These are phyloP conservation scores for Tragelaphus buxtoni DNA, from an alignment of 2,113 vertebrate genomes.

Conservation along the genomic window DNA sequence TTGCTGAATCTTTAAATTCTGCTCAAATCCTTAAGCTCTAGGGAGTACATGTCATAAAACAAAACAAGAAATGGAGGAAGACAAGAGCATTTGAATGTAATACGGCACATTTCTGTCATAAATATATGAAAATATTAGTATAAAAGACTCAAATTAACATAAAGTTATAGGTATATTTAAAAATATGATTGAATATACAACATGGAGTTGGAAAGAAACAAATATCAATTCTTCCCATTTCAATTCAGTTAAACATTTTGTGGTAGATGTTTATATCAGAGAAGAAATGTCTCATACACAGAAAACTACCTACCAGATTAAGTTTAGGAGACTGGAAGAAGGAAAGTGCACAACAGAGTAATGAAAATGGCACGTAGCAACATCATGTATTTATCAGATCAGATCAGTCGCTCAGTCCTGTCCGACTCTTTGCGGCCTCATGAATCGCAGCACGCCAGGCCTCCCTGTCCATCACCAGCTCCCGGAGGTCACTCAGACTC, in stretches of 20 bases:
- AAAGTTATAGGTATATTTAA: neutral
- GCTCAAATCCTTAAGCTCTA: neutral
- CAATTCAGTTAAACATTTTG: neutral
- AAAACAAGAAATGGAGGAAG: neutral
- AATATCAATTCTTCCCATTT: neutral
- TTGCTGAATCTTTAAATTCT: neutral
- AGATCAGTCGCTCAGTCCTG: no score
- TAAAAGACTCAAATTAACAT: neutral
- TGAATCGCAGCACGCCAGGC: no score
- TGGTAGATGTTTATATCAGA: neutral
- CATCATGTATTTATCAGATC: neutral
- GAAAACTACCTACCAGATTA: neutral
- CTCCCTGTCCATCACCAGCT: no score
- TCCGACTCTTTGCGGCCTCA: no score
- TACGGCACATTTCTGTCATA: neutral
- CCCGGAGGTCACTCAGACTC: no score
- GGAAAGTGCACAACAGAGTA: neutral
- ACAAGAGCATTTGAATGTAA: neutral
- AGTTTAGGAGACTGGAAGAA: constrained; percentile 3
- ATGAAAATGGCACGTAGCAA: neutral
- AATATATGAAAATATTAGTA: neutral
- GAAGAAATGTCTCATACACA: neutral
- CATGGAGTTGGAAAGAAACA: neutral
- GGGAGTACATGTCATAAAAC: neutral
- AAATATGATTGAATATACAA: neutral